Base-by-base conservation (phyloP, 2,797 vertebrate genomes). In the Falco rusticolus region DNA sequence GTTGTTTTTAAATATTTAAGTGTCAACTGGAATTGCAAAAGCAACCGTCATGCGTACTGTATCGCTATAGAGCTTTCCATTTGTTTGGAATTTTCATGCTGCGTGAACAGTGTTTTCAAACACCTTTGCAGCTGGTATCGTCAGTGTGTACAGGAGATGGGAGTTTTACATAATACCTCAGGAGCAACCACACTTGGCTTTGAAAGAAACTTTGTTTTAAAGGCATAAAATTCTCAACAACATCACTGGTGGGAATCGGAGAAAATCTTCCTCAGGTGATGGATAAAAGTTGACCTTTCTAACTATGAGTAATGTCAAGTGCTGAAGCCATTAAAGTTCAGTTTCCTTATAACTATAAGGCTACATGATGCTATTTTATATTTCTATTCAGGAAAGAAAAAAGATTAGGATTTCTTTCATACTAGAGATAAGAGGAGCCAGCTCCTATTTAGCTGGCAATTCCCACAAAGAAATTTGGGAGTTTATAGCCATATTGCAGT, bases 1-100 rank as follows among this genome's bases (percentile, higher is more conserved):
- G 87, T 97, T 98, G 96, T 81, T 97, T 96, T 98, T 97, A 98
- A 98, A 97, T 97, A 97, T 98, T 97, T 97, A 98, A 97, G 82
- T 96, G 94, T 98, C 95, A 96, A 61, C 53, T 86, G 74, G 78
- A 97, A 95, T 98, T 97, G 86, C 78, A 84, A 97, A 94, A 96
- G 90, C 45, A 66, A 87, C 24, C 28, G 39, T 90, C 96, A 89
- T 75, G 79, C 28, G 84, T 54, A 33, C 93, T 91, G 89, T 34
- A 75, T 74, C 71, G 78, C 79, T 90, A 26, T 87, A 94, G 97
- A 97, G 75, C 72, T 95, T 94, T 93, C 85, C 60, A 59, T 96
- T 94, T 96, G 76, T 68, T 94, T 51, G 37, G 71, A 70, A 20
- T 89, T 96, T 93, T 88, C 53, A 16, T 70, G 79, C 76, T 94